phyloP scores from a whole-genome alignment of 2,888 invertebrate species.

The Euphydryas editha region DNA sequence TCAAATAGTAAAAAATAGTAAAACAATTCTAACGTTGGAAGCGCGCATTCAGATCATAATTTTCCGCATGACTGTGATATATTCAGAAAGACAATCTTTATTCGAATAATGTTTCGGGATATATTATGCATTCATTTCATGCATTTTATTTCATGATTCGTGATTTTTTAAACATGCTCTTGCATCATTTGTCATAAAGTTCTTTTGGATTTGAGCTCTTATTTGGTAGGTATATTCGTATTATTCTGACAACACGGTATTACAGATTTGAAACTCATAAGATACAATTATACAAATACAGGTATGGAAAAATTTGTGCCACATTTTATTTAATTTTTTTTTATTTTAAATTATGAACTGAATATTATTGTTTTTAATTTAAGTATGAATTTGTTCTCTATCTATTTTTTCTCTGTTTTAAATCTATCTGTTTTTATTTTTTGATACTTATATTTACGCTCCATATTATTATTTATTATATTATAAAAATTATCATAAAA shows the following conservation, averaged over 20 bases:
- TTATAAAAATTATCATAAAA: too few relatives aligned
- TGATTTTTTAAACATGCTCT: not conserved
- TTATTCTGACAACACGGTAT: not conserved
- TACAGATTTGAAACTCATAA: too few relatives aligned
- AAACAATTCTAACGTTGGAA: constrained; percentile 18
- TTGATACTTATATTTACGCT: too few relatives aligned
- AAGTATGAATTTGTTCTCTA: too few relatives aligned
- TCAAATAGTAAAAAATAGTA: constrained; percentile 22
- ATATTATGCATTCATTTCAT: not conserved
- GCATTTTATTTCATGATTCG: constrained; percentile 5
- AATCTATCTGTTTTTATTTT: too few relatives aligned
- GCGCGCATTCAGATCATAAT: constrained; percentile 32
- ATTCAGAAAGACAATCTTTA: constrained; percentile 22
- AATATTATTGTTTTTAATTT: too few relatives aligned
- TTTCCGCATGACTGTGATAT: constrained; percentile 28
- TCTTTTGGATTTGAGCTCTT: not conserved
- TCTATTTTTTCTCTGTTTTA: too few relatives aligned
- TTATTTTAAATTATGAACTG: too few relatives aligned
- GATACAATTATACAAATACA: too few relatives aligned
- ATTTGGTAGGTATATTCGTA: not conserved
- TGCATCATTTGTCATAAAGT: not conserved
- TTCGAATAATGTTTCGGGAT: constrained; percentile 13
- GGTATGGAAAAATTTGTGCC: too few relatives aligned
- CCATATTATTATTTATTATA: too few relatives aligned
- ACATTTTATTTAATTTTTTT: too few relatives aligned